These are phyloP conservation scores for Pegoplata infirma DNA, from an alignment of 2,888 invertebrate species.

Conservation along the genomic window DNA sequence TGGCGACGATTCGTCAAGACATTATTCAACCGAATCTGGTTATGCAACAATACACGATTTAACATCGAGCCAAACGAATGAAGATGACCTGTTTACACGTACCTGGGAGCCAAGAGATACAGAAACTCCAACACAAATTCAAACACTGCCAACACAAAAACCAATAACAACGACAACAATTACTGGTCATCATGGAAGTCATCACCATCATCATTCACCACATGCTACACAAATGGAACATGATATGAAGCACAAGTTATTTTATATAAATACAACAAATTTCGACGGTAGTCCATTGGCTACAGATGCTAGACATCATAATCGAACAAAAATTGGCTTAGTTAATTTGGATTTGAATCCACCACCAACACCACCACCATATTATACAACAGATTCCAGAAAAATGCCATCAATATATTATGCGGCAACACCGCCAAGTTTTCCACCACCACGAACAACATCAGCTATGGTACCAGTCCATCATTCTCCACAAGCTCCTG, in stretches of 20 bases:
- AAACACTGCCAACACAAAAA: conserved; percentile 63
- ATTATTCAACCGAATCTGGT: conserved; percentile 70
- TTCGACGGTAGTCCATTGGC: conserved; percentile 62
- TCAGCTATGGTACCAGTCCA: conserved; percentile 58
- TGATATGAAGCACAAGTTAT: conserved; percentile 67
- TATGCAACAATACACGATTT: conserved; percentile 73
- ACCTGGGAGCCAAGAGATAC: conserved; percentile 68
- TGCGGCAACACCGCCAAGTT: conserved; percentile 68
- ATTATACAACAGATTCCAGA: conserved; percentile 53
- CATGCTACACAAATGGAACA: conserved; percentile 61
- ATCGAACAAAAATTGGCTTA: conserved; percentile 56
- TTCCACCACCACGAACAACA: conserved; percentile 72
- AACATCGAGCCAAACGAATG: conserved; percentile 70
- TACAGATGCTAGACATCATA: conserved; percentile 56
- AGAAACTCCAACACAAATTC: conserved; percentile 57
- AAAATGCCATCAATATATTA: conserved; percentile 63
- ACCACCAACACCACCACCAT: conserved; percentile 66
- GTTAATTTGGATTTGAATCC: conserved; percentile 63
- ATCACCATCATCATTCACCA: conserved; percentile 58
- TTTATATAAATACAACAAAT: conserved; percentile 67
- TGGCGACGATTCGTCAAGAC: conserved; percentile 32
- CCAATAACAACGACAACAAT: conserved; percentile 63
- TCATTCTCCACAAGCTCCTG: conserved; percentile 31
- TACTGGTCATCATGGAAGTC: conserved; percentile 63
- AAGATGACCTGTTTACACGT: conserved; percentile 71